These are phyloP conservation scores for Dreissena rostriformis DNA, from an alignment of 1,140 invertebrate genomes.

Conservation along the genomic window DNA sequence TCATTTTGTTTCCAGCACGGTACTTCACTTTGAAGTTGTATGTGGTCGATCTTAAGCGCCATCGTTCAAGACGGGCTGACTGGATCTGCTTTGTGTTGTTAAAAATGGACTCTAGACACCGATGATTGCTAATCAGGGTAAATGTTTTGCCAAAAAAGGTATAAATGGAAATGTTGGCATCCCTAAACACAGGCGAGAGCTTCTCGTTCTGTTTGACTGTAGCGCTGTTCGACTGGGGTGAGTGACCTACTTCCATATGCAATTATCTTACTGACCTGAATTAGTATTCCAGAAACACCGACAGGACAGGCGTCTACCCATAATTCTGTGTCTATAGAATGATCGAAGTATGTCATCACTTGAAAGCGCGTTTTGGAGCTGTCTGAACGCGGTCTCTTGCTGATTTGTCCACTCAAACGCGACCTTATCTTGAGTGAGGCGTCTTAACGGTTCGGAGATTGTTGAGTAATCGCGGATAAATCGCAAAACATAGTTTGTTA, in stretches of 20 bases:
- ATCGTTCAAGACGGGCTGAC: conserved; percentile 55
- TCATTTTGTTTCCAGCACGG: conserved; percentile 33
- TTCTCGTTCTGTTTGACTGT: conserved; percentile 81
- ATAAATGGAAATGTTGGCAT: conserved; percentile 79
- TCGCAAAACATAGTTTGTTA: conserved; percentile 52
- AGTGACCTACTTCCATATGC: conserved; percentile 57
- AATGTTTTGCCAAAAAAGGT: conserved; percentile 76
- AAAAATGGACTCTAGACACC: conserved; percentile 60
- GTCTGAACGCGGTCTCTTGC: conserved; percentile 42
- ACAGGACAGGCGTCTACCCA: conserved; percentile 60
- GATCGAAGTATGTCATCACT: conserved; percentile 65
- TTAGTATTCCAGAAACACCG: conserved; percentile 39
- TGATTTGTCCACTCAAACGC: conserved; percentile 27
- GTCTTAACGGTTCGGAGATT: conserved; percentile 54
- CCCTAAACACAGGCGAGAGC: conserved; percentile 78
- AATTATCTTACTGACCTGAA: conserved; percentile 50
- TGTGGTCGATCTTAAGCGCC: conserved; percentile 45
- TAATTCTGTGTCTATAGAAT: conserved; percentile 37
- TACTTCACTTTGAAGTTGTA: conserved; percentile 54
- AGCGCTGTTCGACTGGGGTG: conserved; percentile 66
- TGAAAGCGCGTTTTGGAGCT: conserved; percentile 25
- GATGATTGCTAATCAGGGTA: conserved; percentile 76
- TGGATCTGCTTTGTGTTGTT: conserved; percentile 53
- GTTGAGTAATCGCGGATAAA: conserved; percentile 54
- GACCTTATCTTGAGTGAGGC: conserved; percentile 11